Base-by-base conservation (phyloP, 2,888 invertebrate species). In the Eupithecia centaureata region DNA sequence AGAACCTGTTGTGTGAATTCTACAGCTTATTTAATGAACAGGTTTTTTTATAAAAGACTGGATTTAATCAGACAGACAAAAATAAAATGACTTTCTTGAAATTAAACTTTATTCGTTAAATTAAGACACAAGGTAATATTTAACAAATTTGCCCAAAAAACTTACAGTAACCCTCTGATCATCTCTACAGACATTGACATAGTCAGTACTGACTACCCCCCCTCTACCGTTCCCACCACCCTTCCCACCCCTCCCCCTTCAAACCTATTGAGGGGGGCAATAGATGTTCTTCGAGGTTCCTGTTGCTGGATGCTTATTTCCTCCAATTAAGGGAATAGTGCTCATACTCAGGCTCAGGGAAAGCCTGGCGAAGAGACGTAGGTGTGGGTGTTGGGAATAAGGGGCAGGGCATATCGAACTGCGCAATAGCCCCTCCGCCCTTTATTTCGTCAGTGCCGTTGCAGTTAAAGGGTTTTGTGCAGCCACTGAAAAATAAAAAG, bases 401-500 rank as follows among this genome's bases (percentile, higher is more conserved):
- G 15, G 52, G 54, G 35, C 72, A 69, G 38, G 60, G 32, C 54
- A 28, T 67, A 25, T 71, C 67, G 25, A 72, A 71, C 51, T 72
- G 72, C 4, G 70, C 58, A 5, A 70, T 35, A 4, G 68, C 68
- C 35, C 18, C 68, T n/a, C 54, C 51, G 0, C 28, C 38, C 5
- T 33, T 63, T 10, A 67, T 5, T 1, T n/a, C 58, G 5, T 67
- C 67, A 8, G 73, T 73, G 4, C 68, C 70, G 18, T 73, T 71
- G 67, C 70, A 73, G 0, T 57, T 38, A 8, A 73, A 68, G 0
- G 85, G 84, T 18, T 79, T 79, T 0, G 77, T 42, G 61, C 87
- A 87, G 0, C 87, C 86, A 63, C 82, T 67, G 59, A 15, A 27
- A 67, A 28, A 33, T 5, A 58, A 33, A 1, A n/a, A n/a, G n/a